phyloP scores from a whole-genome alignment of 2,888 invertebrate genomes.

The Gnatocerus cornutus region DNA sequence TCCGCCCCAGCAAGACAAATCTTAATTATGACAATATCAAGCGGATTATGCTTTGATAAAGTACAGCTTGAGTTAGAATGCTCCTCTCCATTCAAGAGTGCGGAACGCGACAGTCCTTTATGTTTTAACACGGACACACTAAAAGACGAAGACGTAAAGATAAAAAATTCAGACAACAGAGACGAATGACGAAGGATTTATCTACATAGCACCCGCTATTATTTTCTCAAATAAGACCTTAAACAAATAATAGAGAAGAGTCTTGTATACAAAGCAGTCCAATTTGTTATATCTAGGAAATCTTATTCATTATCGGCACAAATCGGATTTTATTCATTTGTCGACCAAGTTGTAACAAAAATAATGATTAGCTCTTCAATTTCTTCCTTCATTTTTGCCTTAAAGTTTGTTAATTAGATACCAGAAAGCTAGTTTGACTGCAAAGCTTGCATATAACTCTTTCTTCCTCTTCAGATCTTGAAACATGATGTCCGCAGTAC shows the following conservation, averaged over 20 bases:
- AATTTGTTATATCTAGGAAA: background rate
- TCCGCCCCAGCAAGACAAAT: constrained; percentile 57
- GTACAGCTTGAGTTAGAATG: constrained; percentile 26
- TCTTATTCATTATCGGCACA: no score
- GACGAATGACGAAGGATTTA: background rate
- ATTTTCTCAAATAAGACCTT: background rate
- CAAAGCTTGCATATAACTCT: no score
- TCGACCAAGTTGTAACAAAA: no score
- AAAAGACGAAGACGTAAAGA: constrained; percentile 2
- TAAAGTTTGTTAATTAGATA: no score
- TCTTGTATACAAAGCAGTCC: no score
- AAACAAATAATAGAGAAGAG: background rate
- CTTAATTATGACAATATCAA: constrained; percentile 59
- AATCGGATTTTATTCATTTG: no score
- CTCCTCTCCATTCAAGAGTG: constrained; percentile 7
- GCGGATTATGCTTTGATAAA: constrained; percentile 42
- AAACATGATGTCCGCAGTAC: no score
- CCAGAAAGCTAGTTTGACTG: no score
- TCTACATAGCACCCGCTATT: background rate
- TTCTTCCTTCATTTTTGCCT: no score
- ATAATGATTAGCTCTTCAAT: no score
- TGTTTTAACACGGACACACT: background rate
- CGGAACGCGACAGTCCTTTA: constrained; percentile 7
- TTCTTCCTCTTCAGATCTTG: no score
- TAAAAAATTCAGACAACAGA: background rate